Evolutionary conservation across 2,113 vertebrate genomes (phyloP).

Genomic region (Tragelaphus buxtoni): DNA sequence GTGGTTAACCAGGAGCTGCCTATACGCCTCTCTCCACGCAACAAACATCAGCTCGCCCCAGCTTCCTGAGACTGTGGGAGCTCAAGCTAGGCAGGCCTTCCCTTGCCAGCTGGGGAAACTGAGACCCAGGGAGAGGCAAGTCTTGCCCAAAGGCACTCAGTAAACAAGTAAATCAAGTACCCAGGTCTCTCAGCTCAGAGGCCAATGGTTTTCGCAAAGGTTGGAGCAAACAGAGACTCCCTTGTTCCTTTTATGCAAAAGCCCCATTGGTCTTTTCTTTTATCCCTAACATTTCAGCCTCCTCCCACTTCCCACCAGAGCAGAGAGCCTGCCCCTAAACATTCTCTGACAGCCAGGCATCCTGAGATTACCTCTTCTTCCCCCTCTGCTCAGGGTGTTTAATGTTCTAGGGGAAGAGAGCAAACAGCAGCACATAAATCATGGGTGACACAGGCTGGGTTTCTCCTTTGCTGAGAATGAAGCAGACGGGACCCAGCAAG

Average conservation of each 20-base stretch:
- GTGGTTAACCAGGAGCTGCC: background rate
- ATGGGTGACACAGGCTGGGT: conserved; percentile 41
- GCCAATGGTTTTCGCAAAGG: conserved; percentile 33
- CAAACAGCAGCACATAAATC: conserved; percentile 63
- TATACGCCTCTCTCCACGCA: background rate
- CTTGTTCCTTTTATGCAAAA: conserved; percentile 50
- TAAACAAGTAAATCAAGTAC: background rate
- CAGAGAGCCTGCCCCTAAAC: background rate
- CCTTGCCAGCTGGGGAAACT: conserved; percentile 25
- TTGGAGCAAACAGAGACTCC: conserved; percentile 41
- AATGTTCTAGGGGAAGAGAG: conserved; percentile 58
- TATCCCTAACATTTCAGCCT: background rate
- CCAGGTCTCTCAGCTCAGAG: background rate
- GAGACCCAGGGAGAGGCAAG: background rate
- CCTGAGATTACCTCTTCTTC: conserved; percentile 54
- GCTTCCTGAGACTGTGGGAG: background rate
- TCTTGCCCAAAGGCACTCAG: background rate
- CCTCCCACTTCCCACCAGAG: background rate
- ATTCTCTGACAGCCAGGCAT: conserved; percentile 44
- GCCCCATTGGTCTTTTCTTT: background rate
- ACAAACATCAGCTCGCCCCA: background rate
- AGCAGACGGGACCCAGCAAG: conserved; percentile 49
- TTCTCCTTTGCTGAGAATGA: conserved; percentile 57
- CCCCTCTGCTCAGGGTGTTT: conserved; percentile 44
- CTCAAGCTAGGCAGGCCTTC: background rate